Evolutionary conservation across 2,113 vertebrate genomes (phyloP).

Genomic region (Leucoraja erinaceus): DNA sequence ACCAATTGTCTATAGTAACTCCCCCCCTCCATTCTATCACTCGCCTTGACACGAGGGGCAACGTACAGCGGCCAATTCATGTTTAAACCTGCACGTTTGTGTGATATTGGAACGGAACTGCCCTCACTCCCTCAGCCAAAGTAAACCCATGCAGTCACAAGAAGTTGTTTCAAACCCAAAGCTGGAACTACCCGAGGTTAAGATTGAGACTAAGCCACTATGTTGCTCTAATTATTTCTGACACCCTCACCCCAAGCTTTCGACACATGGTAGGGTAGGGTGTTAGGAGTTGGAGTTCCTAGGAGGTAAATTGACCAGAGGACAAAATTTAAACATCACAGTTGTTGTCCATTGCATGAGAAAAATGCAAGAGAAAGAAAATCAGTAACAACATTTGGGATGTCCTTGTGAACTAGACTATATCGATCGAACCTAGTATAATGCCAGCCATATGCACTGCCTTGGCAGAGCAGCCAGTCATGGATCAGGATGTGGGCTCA

Average conservation of each 20-base stretch:
- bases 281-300: neutral
- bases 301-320: neutral
- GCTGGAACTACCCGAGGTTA: too few species aligned
- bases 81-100: too few species aligned
- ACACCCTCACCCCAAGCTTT: neutral
- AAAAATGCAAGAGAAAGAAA: neutral
- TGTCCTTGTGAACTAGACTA: neutral
- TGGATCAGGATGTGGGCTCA: neutral
- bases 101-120: too few species aligned
- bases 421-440: too few species aligned
- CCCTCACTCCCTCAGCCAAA: too few species aligned
- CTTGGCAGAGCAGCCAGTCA: neutral
- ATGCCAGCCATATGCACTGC: neutral
- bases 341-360: neutral
- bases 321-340: neutral
- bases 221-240: neutral
- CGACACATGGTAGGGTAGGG: neutral
- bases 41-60: too few species aligned
- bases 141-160: too few species aligned
- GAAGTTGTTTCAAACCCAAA: too few species aligned
- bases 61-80: too few species aligned
- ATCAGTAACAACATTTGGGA: neutral
- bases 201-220: too few species aligned
- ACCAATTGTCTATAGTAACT: too few species aligned
- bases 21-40: too few species aligned